Evolutionary conservation across 2,888 invertebrate species (phyloP), one percentile per base, ranked within the genome.

Genomic region (Leptinotarsa peninsularis): DNA sequence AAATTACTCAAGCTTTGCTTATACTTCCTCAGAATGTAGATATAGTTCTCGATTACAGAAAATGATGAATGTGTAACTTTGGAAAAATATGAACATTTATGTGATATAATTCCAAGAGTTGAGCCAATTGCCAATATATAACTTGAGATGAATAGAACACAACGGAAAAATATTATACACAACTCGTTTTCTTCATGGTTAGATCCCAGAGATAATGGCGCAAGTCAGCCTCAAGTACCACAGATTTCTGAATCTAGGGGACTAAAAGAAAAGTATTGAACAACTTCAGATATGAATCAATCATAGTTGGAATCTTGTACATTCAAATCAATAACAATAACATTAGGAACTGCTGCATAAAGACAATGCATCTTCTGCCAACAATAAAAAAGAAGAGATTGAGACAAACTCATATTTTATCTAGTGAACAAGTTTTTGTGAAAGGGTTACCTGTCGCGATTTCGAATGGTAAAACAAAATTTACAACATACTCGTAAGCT

Each of bases 241-340:
- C 54, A 54, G n/a, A 4, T 54, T 54, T n/a, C 54, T 54, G n/a
- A 54, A n/a, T 54, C n/a, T 54, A 54, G n/a, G 54, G 54, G 17
- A 7, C 4, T 18, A 0, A 54, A 54, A 54, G 54, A 54, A n/a
- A 54, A 54, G n/a, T 50, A 50, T 13, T 15, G 50, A 50, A 50
- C 4, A 27, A 27, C 4, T 27, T 27, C 27, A 27, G 27, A 27
- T 27, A 4, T 4, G 27, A 27, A 27, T 5, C 27, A 27, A 27
- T 27, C 27, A 27, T 27, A 27, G 27, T 27, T 27, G 4, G 27
- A 5, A 27, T 27, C 1, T 27, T 27, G 5, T 27, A 27, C 27
- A 5, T 27, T 27, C 27, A 27, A 5, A 27, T 27, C 5, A 27
- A 27, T 4, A 27, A 27, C 27, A 27, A 27, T 27, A 27, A 27